Evolutionary conservation across 35 echinoderm and acorn worm species (phyloP), one percentile per base, ranked within the genome.

Genomic region (Stichopus chloronotus): DNA sequence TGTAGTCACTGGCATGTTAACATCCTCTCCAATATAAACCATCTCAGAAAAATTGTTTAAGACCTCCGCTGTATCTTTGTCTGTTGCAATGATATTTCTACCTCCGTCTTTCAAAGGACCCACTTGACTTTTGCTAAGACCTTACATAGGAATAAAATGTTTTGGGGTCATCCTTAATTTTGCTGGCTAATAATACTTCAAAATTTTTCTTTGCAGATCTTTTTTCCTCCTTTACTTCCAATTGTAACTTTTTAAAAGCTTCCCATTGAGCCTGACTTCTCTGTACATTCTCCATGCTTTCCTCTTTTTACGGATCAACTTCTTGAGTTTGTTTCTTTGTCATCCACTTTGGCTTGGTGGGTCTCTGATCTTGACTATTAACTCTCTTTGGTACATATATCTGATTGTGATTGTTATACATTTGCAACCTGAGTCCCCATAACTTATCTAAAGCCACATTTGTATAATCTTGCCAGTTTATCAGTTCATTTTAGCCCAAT

Each of bases 111-210:
- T 78, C 7, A 91, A 12, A 76, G 65, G 68, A 12, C 88, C 88
- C 2, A 91, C 53, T 91, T 78, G 88, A 25, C 65, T 77, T 91
- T 63, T 88, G 85, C n/a, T 88, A 25, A n/a, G 24, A 88, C 57
- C 85, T 88, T 69, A 88, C 85, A 88, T 88, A 87, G 16, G 57
- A 87, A 87, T 87, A 87, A 87, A 63, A 87, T 63, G 56, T 60
- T 58, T 87, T 20, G 10, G 55, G 84, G 17, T 87, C 84, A 16
- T 87, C 84, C 85, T 57, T 59, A 0, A 88, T 61, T 88, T 63
- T 88, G 0, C 21, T 61, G 16, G 84, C 17, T 9, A 30, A 61
- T 4, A 52, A 63, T 88, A 23, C 4, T 9, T 88, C 84, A 61
- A 61, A 87, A 13, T 82, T 82, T 83, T 55, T 53, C 80, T 83